Evolutionary conservation across 2,888 invertebrate genomes (phyloP), one percentile per base, ranked within the genome.

Genomic region (Poecilobothrus nobilitatus): DNA sequence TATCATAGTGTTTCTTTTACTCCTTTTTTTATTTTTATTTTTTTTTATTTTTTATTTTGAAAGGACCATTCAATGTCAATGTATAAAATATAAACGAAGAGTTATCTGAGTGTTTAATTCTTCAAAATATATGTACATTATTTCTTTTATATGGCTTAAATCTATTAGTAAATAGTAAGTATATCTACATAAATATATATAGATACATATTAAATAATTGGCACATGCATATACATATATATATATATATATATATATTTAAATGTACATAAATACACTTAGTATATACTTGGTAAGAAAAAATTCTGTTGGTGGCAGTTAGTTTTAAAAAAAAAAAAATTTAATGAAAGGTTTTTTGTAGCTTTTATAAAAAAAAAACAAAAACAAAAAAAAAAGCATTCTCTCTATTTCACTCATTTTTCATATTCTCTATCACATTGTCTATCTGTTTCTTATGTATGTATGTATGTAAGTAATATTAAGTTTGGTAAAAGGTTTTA

Each of bases 261-360:
- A n/a, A 12, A 53, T 53, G 53, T 53, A n/a, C 2, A 15, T 53
- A 12, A 12, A 15, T 27, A 27, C 27, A 27, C 27, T 6, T 41
- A 2, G 41, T 41, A 41, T 41, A 41, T 8, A 12, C 15, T 41
- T 41, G 41, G 9, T 12, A 41, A 12, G 41, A 27, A 27, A 27
- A 41, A 41, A 41, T 41, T n/a, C 53, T 53, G 53, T 53, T 53
- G 18, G 53, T 53, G 53, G n/a, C 53, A 53, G 53, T 53, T n/a
- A 53, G 53, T 53, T 18, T 12, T 53, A 27, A 27, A 27, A 27
- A 27, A 27, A 27, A 27, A 27, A 27, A 27, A 27, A 8, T 12
- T 53, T 53, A 53, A 53, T 53, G 53, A 53, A 53, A 53, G 15
- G 53, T 53, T 53, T 53, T 53, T n/a, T 12, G 5, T 53, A 15